Evolutionary conservation across 2,113 vertebrate genomes (phyloP).

Genomic region (Dipodomys spectabilis): DNA sequence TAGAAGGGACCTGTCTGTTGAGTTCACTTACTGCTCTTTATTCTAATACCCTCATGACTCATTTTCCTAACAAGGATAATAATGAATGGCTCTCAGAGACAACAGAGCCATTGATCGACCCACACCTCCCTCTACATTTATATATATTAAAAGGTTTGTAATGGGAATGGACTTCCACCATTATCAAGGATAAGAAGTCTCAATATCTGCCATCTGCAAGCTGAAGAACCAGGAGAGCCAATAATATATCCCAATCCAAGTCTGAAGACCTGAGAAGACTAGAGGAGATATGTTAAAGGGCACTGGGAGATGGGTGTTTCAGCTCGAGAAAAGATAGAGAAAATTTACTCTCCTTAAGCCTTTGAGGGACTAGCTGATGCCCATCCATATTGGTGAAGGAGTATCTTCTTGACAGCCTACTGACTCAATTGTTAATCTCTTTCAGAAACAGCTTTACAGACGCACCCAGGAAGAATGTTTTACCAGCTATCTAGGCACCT

Average conservation of each 20-base stretch:
- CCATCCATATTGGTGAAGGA: neutral
- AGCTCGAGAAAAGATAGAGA: neutral
- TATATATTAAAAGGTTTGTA: no score
- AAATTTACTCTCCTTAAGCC: neutral
- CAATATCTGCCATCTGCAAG: neutral
- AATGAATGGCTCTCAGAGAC: neutral
- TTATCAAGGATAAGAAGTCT: neutral
- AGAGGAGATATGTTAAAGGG: neutral
- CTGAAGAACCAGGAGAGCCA: neutral
- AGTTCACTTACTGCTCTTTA: no score
- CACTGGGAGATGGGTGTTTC: neutral
- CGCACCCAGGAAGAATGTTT: neutral
- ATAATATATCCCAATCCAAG: neutral
- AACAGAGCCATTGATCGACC: no score
- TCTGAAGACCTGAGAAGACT: neutral
- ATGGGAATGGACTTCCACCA: neutral
- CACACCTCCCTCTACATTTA: neutral
- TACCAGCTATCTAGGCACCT: neutral
- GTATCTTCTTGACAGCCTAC: neutral
- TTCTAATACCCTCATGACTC: no score
- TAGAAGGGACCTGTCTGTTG: no score
- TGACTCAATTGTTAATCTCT: neutral
- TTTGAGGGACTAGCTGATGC: neutral
- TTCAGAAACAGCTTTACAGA: neutral
- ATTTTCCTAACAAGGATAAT: no score